Percentiles rank a stretch among this genome's conserved stretches.
Conservation (phyloP, 2,888 invertebrate genomes). For the Marasmarcha lunaedactyla region DNA sequence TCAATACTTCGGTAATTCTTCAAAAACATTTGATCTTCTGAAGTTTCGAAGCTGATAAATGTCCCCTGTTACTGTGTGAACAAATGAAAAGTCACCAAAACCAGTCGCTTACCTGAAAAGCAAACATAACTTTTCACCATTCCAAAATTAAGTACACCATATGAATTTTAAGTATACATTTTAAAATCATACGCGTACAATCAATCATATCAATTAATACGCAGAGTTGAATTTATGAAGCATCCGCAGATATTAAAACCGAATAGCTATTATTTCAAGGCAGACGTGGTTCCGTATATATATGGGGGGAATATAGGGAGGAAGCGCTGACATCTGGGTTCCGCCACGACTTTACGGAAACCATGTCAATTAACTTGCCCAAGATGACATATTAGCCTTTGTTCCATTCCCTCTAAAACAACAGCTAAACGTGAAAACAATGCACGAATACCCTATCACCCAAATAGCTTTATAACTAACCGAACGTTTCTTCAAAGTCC, state of each 20-base stretch:
- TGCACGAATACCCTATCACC: conserved; percentile 13
- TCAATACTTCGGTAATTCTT: no score
- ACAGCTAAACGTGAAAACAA: conserved; percentile 16
- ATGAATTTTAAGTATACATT: neutral
- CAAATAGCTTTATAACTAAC: conserved; percentile 5
- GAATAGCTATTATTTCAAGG: conserved; percentile 25
- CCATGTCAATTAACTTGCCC: conserved; percentile 65
- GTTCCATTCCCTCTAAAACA: conserved; percentile 28
- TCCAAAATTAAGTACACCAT: no score
- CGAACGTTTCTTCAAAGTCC: no score
- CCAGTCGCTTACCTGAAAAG: no score
- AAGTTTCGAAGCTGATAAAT: no score
- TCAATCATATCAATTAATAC: neutral
- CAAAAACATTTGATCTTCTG: no score
- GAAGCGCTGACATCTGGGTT: conserved; percentile 55
- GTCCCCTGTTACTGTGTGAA: no score
- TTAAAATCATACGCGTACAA: neutral
- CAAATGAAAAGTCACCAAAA: no score
- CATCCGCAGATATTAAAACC: conserved; percentile 22
- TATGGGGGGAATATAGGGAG: conserved; percentile 59
- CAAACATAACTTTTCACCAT: no score
- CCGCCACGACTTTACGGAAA: conserved; percentile 58
- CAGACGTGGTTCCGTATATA: conserved; percentile 39
- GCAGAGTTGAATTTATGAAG: conserved; percentile 2
- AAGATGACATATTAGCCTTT: conserved; percentile 68